Base-by-base conservation (phyloP, 1,140 invertebrate species). In the Macrostomum lignano region DNA sequence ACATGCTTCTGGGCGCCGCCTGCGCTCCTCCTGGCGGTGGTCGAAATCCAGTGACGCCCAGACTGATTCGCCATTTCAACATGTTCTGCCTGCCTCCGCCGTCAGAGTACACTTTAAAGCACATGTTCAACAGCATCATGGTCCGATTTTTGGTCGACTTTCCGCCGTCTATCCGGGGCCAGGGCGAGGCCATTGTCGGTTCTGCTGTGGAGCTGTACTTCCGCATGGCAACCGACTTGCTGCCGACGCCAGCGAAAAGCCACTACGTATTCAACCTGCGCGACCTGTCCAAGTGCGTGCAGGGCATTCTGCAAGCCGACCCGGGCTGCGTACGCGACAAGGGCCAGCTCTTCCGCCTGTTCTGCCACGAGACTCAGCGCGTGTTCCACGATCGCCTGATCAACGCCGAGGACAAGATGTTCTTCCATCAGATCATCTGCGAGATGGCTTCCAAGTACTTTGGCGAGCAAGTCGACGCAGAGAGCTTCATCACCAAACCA, bases 141-240 rank as follows among this genome's bases (percentile, higher is more conserved):
- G 21, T 7, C 7, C 73, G 73, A 1, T 79, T 79, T 48, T 60
- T 79, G 31, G 42, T 42, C 36, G 53, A 57, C 26, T 61, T 60
- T 42, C 48, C 49, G 14, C 40, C 44, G 7, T 37, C 39, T 3
- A 67, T 78, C 1, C 46, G 54, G 21, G 49, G 52, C 25, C 45
- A 43, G 31, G 44, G 44, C n/a, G 57, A 60, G 29, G 19, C 44
- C 7, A 51, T 61, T 7, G 51, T 58, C 3, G 29, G 38, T 7
- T 48, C 52, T 14, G 55, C 56, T 17, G 52, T 59, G 2, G 57
- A 61, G 38, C 52, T 61, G 7, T 60, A 58, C 36, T 40, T 40
- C 17, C 39, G 52, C 15, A 60, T 60, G 54, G 54, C 47, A 20
- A 46, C 52, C 7, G 55, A 58, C 36, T 42, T 60, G 1, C 44